Conservation (phyloP, 2,113 vertebrate species). For the Pedetes capensis region DNA sequence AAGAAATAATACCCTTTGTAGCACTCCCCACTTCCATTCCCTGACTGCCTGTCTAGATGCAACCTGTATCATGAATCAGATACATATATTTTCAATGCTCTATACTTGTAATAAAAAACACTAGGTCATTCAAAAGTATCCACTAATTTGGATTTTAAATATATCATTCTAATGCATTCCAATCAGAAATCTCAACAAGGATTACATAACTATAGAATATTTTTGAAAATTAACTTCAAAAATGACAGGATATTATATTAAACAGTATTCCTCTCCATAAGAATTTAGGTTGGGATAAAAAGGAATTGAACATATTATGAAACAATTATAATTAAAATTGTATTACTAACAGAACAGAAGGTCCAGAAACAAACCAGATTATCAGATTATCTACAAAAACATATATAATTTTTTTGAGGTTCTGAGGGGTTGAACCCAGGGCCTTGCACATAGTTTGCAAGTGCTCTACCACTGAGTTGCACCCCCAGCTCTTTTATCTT, state of each 20-base stretch:
- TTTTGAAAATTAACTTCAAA: conserved; percentile 1
- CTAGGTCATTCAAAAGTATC: conserved; percentile 31
- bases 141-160: conserved; percentile 31
- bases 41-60: neutral
- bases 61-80: neutral
- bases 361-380: conserved; percentile 12
- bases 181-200: conserved; percentile 45
- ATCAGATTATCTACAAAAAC: neutral
- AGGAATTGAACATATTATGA: conserved; percentile 2
- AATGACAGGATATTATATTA: neutral
- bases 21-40: conserved; percentile 12
- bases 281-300: neutral
- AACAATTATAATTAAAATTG: conserved; percentile 16
- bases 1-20: neutral
- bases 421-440: too few species aligned
- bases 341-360: conserved; percentile 21
- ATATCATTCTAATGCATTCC: neutral
- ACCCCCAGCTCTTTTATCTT: too few species aligned
- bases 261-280: conserved; percentile 30
- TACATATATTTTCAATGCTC: neutral
- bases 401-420: neutral
- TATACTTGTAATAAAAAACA: conserved; percentile 25
- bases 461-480: too few species aligned
- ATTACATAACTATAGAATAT: conserved; percentile 29
- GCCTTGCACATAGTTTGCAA: too few species aligned